Conservation (phyloP, 2,113 vertebrate species). For the Paratilapia polleni region DNA sequence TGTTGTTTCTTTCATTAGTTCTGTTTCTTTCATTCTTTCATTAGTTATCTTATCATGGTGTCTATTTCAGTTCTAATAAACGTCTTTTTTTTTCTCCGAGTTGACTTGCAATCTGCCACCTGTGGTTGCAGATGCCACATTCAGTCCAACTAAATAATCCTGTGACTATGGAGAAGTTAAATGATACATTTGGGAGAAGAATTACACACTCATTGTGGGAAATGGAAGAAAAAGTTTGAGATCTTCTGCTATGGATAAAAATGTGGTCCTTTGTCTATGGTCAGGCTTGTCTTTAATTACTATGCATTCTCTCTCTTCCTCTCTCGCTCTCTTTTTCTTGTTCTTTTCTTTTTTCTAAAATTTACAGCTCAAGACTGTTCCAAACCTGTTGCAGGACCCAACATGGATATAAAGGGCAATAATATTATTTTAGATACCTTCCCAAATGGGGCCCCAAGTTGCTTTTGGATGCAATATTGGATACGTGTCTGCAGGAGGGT, state of each 20-base stretch:
- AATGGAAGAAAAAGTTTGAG: too few species aligned
- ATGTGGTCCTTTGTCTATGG: too few species aligned
- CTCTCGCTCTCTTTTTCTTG: background rate
- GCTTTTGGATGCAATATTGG: constrained; percentile 33
- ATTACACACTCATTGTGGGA: too few species aligned
- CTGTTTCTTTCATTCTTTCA: too few species aligned
- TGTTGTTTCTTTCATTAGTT: too few species aligned
- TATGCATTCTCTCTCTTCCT: too few species aligned
- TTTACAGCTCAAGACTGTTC: constrained; percentile 52
- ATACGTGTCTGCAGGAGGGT: fast-evolving
- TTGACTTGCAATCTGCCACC: background rate
- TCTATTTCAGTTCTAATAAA: background rate
- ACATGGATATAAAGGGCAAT: background rate
- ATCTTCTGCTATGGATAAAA: too few species aligned
- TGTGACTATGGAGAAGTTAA: too few species aligned
- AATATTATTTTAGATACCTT: background rate
- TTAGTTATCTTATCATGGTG: background rate
- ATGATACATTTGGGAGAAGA: too few species aligned
- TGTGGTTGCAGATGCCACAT: too few species aligned
- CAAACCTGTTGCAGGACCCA: background rate
- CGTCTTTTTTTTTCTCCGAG: background rate
- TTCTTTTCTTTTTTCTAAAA: background rate
- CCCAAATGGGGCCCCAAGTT: background rate
- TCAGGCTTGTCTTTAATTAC: too few species aligned
- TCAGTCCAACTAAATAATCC: too few species aligned